Evolutionary conservation across 2,888 invertebrate genomes (phyloP).

Genomic region (Athetis lepigone): DNA sequence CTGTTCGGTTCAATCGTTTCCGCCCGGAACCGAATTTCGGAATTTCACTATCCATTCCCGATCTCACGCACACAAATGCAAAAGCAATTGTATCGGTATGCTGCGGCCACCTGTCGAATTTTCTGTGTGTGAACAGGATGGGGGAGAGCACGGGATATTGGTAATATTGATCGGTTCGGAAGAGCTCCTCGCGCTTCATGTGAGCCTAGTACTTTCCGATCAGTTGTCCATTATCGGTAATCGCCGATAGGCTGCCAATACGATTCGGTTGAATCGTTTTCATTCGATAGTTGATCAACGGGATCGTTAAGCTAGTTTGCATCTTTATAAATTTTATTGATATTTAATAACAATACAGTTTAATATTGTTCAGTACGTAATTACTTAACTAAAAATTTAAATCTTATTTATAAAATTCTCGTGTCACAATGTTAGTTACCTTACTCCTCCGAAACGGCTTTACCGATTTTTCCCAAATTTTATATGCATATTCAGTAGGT

Average conservation of each 20-base stretch:
- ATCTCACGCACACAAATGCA: conserved; percentile 56
- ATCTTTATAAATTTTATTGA: neutral
- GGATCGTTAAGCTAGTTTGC: neutral
- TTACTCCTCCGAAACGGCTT: no score
- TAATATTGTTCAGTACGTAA: neutral
- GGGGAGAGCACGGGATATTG: conserved; percentile 75
- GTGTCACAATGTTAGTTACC: no score
- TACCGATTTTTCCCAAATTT: no score
- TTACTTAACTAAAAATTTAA: no score
- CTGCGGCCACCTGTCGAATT: conserved; percentile 66
- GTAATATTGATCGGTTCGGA: conserved; percentile 86
- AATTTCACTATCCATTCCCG: conserved; percentile 27
- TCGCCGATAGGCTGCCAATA: conserved; percentile 81
- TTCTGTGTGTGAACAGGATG: conserved; percentile 69
- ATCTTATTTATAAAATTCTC: no score
- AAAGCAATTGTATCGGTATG: conserved; percentile 47
- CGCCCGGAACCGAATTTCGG: conserved; percentile 7
- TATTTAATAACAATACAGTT: neutral
- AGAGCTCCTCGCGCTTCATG: conserved; percentile 75
- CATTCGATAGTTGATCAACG: conserved; percentile 17
- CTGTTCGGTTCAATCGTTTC: neutral
- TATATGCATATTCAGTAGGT: no score
- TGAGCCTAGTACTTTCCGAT: conserved; percentile 85
- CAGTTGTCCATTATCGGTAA: conserved; percentile 86
- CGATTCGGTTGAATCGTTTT: conserved; percentile 38